These are phyloP conservation scores for Callinectes sapidus DNA, from an alignment of 2,888 invertebrate species.

Conservation along the genomic window DNA sequence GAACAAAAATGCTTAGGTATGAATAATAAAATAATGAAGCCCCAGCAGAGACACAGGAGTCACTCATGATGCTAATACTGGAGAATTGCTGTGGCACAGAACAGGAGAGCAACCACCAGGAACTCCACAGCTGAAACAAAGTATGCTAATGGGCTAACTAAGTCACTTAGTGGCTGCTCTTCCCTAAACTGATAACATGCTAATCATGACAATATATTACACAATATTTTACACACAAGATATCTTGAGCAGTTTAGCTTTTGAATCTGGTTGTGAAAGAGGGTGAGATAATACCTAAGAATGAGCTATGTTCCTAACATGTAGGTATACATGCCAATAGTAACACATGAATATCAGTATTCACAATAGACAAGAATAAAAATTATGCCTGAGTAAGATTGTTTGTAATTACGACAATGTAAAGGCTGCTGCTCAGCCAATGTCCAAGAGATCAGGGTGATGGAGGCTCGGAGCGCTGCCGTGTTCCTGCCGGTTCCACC, in stretches of 20 bases:
- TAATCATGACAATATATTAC: not conserved
- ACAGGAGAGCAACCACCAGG: not conserved
- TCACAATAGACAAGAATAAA: conserved; percentile 33
- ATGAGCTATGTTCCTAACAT: conserved; percentile 8
- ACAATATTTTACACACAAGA: conserved; percentile 7
- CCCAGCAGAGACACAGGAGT: conserved; percentile 30
- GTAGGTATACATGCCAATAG: conserved; percentile 39
- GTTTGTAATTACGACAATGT: conserved; percentile 43
- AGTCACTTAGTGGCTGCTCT: conserved; percentile 6
- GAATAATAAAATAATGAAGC: not conserved
- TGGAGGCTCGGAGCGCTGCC: conserved; percentile 28
- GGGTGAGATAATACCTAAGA: conserved; percentile 35
- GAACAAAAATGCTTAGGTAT: conserved; percentile 30
- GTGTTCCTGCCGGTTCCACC: conserved; percentile 25
- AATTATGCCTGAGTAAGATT: conserved; percentile 53
- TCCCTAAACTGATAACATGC: conserved; percentile 12
- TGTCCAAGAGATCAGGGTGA: conserved; percentile 39
- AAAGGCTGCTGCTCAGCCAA: conserved; percentile 28
- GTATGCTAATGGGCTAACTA: not conserved
- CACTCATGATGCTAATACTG: conserved; percentile 11
- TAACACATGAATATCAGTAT: conserved; percentile 31
- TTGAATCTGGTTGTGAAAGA: conserved; percentile 22
- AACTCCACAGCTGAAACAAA: not conserved
- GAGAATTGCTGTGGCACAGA: conserved; percentile 27
- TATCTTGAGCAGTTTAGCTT: conserved; percentile 12